These are phyloP conservation scores for Phallusia fumigata DNA, from an alignment of 23 tunicate genomes.

Conservation along the genomic window DNA sequence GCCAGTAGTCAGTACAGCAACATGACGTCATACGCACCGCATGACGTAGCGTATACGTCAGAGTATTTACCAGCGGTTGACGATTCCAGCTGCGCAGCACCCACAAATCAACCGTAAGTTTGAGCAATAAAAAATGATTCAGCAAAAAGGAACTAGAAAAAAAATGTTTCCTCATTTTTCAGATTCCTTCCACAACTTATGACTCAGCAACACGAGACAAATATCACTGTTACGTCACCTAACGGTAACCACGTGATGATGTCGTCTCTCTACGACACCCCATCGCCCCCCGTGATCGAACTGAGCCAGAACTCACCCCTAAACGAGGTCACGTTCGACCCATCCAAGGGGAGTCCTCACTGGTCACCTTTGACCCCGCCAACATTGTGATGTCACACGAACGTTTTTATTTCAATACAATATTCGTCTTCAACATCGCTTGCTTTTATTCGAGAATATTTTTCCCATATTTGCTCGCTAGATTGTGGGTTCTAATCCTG, in stretches of 20 bases:
- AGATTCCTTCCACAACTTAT: background rate
- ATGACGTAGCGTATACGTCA: constrained; percentile 1
- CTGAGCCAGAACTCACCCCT: background rate
- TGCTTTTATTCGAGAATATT: no score
- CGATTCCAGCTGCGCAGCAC: background rate
- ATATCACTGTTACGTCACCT: constrained; percentile 1
- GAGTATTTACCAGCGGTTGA: background rate
- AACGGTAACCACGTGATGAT: constrained; percentile 1
- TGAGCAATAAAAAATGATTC: background rate
- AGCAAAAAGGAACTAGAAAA: no score
- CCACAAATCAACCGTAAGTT: background rate
- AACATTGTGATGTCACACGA: constrained; percentile 18
- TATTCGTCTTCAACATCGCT: no score
- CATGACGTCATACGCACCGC: constrained; percentile 10
- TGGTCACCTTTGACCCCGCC: constrained; percentile 23
- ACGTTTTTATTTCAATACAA: no score
- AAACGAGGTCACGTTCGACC: background rate
- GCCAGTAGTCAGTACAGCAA: background rate
- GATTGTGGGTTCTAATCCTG: no score
- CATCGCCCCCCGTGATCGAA: constrained; percentile 20
- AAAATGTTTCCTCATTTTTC: background rate
- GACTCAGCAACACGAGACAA: background rate
- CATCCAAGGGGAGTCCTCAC: background rate
- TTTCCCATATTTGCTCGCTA: no score
- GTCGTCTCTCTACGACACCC: constrained; percentile 27